Percentiles rank a stretch among this genome's conserved stretches.
phyloP scores from a whole-genome alignment of 2,888 invertebrate genomes.

The Hydroisotoma schaefferi region DNA sequence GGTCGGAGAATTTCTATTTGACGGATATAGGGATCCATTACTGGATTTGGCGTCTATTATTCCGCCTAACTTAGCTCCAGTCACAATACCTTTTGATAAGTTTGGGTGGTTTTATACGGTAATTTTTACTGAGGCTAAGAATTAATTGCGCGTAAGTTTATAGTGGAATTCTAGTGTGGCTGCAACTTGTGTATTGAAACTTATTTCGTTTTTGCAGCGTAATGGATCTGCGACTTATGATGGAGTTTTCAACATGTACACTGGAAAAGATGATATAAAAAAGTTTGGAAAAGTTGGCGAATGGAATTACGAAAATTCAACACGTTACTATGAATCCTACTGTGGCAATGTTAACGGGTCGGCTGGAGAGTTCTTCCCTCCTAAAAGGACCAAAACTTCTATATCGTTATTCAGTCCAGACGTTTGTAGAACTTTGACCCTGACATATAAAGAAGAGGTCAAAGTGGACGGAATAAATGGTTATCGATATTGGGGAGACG shows the following conservation, averaged over 20 bases:
- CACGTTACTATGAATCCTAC: conserved; percentile 59
- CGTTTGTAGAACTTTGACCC: conserved; percentile 62
- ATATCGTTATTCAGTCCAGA: conserved; percentile 69
- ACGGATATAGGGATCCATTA: conserved; percentile 53
- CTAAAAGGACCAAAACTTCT: conserved; percentile 58
- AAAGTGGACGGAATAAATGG: conserved; percentile 58
- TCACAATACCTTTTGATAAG: conserved; percentile 65
- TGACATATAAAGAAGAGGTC: conserved; percentile 62
- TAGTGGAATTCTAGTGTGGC: neutral
- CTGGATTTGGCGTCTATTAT: conserved; percentile 53
- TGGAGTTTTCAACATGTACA: conserved; percentile 72
- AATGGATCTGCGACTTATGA: conserved; percentile 71
- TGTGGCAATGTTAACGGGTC: conserved; percentile 70
- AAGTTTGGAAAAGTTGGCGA: conserved; percentile 65
- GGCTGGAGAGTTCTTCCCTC: conserved; percentile 75
- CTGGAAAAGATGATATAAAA: conserved; percentile 62
- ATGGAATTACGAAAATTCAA: conserved; percentile 68
- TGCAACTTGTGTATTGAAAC: neutral
- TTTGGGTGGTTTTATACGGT: conserved; percentile 85
- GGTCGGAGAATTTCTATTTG: conserved; percentile 51
- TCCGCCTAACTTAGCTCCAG: conserved; percentile 31
- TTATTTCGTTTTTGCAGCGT: conserved; percentile 57
- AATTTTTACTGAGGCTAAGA: conserved; percentile 53
- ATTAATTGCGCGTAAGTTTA: neutral
- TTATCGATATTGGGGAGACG: conserved; percentile 62